Evolutionary conservation across 53 echinoderm and acorn worm genomes (phyloP).

Genomic region (Luidia sarsii): DNA sequence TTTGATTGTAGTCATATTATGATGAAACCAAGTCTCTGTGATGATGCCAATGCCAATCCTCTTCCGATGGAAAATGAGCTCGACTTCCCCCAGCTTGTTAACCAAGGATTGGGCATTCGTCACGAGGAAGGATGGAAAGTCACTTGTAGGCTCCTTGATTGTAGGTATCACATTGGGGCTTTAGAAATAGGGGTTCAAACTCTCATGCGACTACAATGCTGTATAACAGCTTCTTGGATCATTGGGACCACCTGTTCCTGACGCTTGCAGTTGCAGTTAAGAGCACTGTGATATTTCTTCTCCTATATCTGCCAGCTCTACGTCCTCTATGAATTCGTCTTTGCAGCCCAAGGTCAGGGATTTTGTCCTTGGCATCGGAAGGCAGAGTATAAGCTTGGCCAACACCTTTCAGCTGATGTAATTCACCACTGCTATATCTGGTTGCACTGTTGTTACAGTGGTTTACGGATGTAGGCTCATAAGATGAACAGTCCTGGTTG

Average conservation of each 20-base stretch:
- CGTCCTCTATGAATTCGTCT: conserved; percentile 1
- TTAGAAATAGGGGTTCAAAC: conserved; percentile 21
- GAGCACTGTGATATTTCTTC: not conserved
- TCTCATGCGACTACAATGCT: too few species aligned
- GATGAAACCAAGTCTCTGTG: conserved; percentile 25
- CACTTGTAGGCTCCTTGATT: too few species aligned
- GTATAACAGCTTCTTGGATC: too few species aligned
- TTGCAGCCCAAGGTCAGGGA: not conserved
- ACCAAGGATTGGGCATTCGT: conserved; percentile 24
- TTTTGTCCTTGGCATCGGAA: not conserved
- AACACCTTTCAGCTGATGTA: not conserved
- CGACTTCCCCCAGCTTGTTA: conserved; percentile 25
- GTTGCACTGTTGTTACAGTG: not conserved
- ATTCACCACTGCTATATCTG: not conserved
- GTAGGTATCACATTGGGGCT: too few species aligned
- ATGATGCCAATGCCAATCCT: conserved; percentile 10
- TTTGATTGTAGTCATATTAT: conserved; percentile 13
- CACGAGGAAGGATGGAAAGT: conserved; percentile 25
- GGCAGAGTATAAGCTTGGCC: not conserved
- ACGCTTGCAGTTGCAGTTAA: not conserved
- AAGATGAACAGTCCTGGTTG: not conserved
- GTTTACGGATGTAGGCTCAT: too few species aligned
- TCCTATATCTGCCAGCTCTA: conserved; percentile 10
- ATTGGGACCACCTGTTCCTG: too few species aligned
- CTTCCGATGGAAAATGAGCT: conserved; percentile 13